Base-by-base conservation (phyloP, 2,888 invertebrate species). In the Tachystola acroxantha region DNA sequence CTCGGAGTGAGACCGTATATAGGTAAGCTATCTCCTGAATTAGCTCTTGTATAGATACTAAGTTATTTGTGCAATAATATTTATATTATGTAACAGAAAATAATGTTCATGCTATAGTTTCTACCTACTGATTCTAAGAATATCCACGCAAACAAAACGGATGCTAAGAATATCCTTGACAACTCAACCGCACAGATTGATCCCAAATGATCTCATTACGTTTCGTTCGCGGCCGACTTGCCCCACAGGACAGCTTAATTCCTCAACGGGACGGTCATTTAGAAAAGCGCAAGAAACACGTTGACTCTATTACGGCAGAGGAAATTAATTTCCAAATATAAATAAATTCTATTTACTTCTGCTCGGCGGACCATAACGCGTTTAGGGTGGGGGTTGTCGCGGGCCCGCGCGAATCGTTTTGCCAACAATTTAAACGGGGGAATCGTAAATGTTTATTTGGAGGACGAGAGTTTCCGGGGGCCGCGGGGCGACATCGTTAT, bases 381-480 rank as follows among this genome's bases (percentile, higher is more conserved):
- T 78, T 81, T 73, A 77, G 70, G 66, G 58, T 50, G 59, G 53
- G 61, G 67, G 57, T 70, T 66, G 72, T 64, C 53, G 52, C 60
- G 63, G 59, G 59, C 63, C 56, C 58, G 72, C 68, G 71, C 53
- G 72, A 80, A 77, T 74, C 78, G 79, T 77, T 79, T 71, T 68
- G 77, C 76, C 75, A 77, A 81, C 79, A 78, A 82, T 79, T 80
- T 81, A 78, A 77, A 70, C 72, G 75, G 53, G 60, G 64, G 55
- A 72, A 73, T 76, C 80, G 79, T 79, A 81, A 82, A 81, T 81
- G 82, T 81, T 82, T 81, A 80, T 81, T 81, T 76, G 72, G 72
- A 64, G 64, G 60, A 68, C 54, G 46, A 42, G 65, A 59, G 64
- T 69, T 76, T 69, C 62, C 65, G 64, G 55, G 50, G 64, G 71